Conservation (phyloP, 2,113 vertebrate species). For the Tonatia bakeri region DNA sequence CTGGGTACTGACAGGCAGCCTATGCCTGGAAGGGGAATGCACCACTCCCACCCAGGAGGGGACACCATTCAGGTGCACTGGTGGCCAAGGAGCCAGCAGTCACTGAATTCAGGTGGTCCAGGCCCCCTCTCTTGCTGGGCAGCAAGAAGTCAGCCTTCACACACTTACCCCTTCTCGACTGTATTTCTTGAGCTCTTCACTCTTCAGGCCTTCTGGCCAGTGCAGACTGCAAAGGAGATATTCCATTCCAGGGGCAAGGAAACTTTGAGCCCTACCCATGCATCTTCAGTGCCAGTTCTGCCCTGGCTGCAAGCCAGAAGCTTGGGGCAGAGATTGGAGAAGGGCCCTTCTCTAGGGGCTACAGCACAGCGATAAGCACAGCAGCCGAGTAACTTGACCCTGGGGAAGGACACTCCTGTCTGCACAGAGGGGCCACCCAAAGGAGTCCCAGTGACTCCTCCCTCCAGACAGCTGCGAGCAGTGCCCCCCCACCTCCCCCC, state of each 20-base stretch:
- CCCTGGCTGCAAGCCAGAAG: slow-evolving; percentile 36
- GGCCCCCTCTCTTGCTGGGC: background rate
- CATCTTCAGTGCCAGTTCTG: background rate
- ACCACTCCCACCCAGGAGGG: background rate
- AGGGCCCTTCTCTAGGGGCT: background rate
- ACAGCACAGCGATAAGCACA: background rate
- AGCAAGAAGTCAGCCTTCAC: background rate
- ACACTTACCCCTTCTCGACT: slow-evolving; percentile 79
- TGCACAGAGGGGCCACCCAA: background rate
- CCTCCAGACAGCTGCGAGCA: background rate
- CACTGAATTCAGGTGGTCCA: background rate
- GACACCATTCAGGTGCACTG: background rate
- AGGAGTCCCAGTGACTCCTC: background rate
- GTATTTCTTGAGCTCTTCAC: slow-evolving; percentile 80
- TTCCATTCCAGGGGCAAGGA: slow-evolving; percentile 39
- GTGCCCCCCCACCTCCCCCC: too few relatives aligned
- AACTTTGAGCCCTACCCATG: background rate
- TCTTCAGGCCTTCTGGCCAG: slow-evolving; percentile 76
- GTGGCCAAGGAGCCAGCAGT: background rate
- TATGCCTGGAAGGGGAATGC: background rate
- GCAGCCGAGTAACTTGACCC: background rate
- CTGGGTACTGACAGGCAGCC: background rate
- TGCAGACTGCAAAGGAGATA: slow-evolving; percentile 76
- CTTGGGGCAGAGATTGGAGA: slow-evolving; percentile 1
- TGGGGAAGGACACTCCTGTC: background rate